Percentiles rank a stretch among this genome's conserved stretches.
Evolutionary conservation across 2,888 invertebrate genomes (phyloP).

Genomic region (Timema podura): DNA sequence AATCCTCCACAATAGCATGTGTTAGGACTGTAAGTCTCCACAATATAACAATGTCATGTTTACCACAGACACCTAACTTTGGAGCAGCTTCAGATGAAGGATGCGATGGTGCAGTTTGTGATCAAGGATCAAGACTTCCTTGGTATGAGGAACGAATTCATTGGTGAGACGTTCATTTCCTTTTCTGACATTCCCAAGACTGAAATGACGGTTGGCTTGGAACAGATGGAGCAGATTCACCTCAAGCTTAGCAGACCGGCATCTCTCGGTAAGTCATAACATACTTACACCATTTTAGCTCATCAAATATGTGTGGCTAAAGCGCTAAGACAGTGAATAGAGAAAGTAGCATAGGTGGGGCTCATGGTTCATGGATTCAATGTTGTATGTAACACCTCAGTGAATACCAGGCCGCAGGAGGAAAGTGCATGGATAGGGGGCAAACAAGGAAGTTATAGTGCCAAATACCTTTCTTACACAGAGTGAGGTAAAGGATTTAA

Average conservation of each 20-base stretch:
- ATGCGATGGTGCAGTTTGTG: slow-evolving; percentile 79
- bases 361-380: no score
- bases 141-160: slow-evolving; percentile 81
- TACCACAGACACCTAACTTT: slow-evolving; percentile 58
- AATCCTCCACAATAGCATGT: no score
- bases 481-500: no score
- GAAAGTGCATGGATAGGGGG: no score
- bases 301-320: slow-evolving; percentile 15
- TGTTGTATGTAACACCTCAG: no score
- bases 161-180: slow-evolving; percentile 88
- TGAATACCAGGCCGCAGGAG: no score
- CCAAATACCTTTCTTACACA: no score
- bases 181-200: slow-evolving; percentile 70
- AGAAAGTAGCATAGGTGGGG: no score
- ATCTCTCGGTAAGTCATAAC: slow-evolving; percentile 53
- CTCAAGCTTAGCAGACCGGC: slow-evolving; percentile 67
- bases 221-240: slow-evolving; percentile 66
- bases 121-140: slow-evolving; percentile 96
- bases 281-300: slow-evolving; percentile 11
- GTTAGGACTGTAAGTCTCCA: no score
- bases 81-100: slow-evolving; percentile 64
- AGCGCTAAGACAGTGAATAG: no score
- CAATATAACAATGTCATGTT: no score
- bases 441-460: no score
- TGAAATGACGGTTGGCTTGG: slow-evolving; percentile 51